Evolutionary conservation across 2,797 vertebrate genomes (phyloP), one percentile per base, ranked within the genome.

Genomic region (Phyllotis vaccarum): DNA sequence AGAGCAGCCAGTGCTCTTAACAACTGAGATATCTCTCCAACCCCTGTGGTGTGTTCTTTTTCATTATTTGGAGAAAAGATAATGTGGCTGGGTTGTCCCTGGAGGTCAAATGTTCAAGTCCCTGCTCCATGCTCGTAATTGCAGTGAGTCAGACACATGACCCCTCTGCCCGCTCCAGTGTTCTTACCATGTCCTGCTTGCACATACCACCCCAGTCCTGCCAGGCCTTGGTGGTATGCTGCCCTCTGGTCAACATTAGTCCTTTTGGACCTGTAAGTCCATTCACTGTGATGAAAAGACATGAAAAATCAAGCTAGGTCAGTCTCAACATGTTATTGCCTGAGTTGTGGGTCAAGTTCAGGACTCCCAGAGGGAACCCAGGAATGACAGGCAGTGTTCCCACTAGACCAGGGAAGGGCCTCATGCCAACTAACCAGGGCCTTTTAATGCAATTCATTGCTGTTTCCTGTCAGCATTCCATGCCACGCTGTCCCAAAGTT

Each of bases 321-420:
- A 60, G 37, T 31, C 14, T 90, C 1, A 9, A 2, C 66, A 19
- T 93, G 58, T 81, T 66, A 37, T 14, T 40, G 0, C 54, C 79
- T 76, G 31, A 37, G 16, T 49, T 40, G 22, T 58, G 70, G 56
- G 29, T 86, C 93, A 96, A 89, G 75, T 58, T 66, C 75, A 75
- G 56, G 80, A 49, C 49, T 64, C 43, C 91, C 75, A 86, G 70
- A 60, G 58, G 10, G 8, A 11, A 40, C 62, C 21, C 21, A 75
- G 82, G 79, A 40, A 9, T 62, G 19, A 58, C 76, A 76, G 64
- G 64, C 49, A 70, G 79, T 46, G 52, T 34, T 79, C 74, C 75
- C 31, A 68, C 54, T 62, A 5, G 6, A 75, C 56, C 72, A 54
- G 34, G n/a, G 13, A 75, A 93, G 29, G 43, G 19, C 13, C 60